phyloP scores from a whole-genome alignment of 1,140 invertebrate species.

The Limonius californicus region DNA sequence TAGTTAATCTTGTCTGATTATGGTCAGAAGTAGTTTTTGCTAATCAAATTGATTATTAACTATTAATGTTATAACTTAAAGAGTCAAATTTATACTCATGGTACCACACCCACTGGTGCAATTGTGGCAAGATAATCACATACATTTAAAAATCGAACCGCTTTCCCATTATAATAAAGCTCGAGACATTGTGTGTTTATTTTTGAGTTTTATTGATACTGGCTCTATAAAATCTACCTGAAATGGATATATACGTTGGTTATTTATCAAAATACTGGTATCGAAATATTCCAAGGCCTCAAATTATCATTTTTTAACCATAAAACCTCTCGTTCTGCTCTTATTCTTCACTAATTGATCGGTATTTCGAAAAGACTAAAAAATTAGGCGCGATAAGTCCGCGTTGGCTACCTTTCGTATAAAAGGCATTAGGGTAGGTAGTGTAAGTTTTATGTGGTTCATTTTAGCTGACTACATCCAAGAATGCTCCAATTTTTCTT shows the following conservation, averaged over 20 bases:
- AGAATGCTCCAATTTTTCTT: too few relatives aligned
- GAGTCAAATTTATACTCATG: too few relatives aligned
- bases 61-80: too few relatives aligned
- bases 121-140: too few relatives aligned
- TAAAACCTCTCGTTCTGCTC: constrained; percentile 26
- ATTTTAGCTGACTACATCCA: too few relatives aligned
- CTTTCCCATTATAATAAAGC: too few relatives aligned
- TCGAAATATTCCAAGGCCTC: constrained; percentile 29
- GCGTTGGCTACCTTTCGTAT: neutral
- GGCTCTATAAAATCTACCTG: constrained; percentile 32
- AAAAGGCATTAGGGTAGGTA: neutral
- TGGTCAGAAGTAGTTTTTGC: too few relatives aligned
- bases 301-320: constrained; percentile 34
- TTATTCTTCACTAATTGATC: constrained; percentile 32
- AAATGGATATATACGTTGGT: constrained; percentile 25
- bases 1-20: too few relatives aligned
- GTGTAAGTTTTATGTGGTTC: neutral
- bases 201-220: constrained; percentile 24
- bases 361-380: constrained; percentile 27
- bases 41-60: too few relatives aligned
- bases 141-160: too few relatives aligned
- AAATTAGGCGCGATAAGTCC: neutral
- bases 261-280: constrained; percentile 35
- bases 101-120: too few relatives aligned
- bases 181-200: too few relatives aligned